A percentile compares a stretch with the other conserved stretches of the same genome.
Conservation (phyloP, 2,888 invertebrate species). For the Pemphredon lugubris region DNA sequence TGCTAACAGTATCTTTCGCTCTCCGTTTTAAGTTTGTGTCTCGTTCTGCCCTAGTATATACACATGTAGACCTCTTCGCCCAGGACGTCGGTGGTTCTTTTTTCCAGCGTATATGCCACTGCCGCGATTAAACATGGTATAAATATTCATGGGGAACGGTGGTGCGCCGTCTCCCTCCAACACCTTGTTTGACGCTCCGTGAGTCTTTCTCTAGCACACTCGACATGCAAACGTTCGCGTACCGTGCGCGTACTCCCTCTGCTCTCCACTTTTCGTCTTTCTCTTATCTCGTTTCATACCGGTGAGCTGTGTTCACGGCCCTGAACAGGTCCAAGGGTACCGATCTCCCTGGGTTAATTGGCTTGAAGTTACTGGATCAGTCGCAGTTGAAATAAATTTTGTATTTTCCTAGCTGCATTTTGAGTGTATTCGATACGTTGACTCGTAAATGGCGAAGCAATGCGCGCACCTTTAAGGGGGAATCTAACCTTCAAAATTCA, state of each 20-base stretch:
- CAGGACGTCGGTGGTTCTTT: conserved; percentile 11
- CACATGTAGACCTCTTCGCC: too few relatives aligned
- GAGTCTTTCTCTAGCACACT: conserved; percentile 26
- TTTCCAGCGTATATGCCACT: conserved; percentile 23
- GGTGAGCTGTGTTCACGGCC: conserved; percentile 8
- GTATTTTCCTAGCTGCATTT: conserved; percentile 41
- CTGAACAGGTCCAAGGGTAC: conserved; percentile 4
- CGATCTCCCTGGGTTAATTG: conserved; percentile 52
- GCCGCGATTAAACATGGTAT: conserved; percentile 52
- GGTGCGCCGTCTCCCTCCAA: conserved; percentile 40
- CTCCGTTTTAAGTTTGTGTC: neutral
- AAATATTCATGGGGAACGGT: conserved; percentile 71
- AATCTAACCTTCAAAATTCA: too few relatives aligned
- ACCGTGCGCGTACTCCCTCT: too few relatives aligned
- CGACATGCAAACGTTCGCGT: conserved; percentile 9
- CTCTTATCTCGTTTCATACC: conserved; percentile 30
- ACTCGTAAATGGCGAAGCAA: too few relatives aligned
- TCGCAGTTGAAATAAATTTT: conserved; percentile 51
- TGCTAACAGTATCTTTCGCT: neutral
- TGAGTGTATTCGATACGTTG: too few relatives aligned
- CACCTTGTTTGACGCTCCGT: conserved; percentile 7
- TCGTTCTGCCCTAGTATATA: neutral
- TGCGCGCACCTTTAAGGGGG: too few relatives aligned
- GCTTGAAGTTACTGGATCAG: conserved; percentile 27
- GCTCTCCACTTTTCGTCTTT: conserved; percentile 27